Evolutionary conservation across 2,113 vertebrate genomes (phyloP).

Genomic region (Zosterops hypoxanthus): DNA sequence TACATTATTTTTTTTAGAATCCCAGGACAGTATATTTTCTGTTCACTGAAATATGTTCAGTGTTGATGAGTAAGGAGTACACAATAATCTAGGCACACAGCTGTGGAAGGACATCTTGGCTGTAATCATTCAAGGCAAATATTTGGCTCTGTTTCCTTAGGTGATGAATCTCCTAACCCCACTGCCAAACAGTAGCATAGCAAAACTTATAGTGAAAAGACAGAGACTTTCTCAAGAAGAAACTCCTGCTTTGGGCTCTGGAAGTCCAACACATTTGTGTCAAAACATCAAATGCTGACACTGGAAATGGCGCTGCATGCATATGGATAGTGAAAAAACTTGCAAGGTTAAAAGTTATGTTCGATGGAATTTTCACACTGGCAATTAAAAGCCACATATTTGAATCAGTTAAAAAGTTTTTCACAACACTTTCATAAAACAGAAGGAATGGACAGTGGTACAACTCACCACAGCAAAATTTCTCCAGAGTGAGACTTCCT

Average conservation of each 20-base stretch:
- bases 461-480: background rate
- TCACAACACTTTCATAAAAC: background rate
- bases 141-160: constrained; percentile 50
- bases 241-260: background rate
- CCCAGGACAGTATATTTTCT: constrained; percentile 23
- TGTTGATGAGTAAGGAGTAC: constrained; percentile 33
- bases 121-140: constrained; percentile 63
- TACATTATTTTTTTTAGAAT: constrained; percentile 10
- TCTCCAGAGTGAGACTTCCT: background rate
- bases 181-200: background rate
- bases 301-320: background rate
- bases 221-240: background rate
- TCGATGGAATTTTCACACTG: background rate
- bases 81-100: constrained; percentile 44
- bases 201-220: background rate
- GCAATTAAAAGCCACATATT: background rate
- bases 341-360: background rate
- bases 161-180: constrained; percentile 25
- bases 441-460: background rate
- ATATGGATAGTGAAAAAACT: background rate
- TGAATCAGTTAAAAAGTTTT: background rate
- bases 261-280: background rate
- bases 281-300: background rate
- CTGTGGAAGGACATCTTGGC: constrained; percentile 50
- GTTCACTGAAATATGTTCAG: constrained; percentile 3